Evolutionary conservation across 2,797 vertebrate species (phyloP), one percentile per base, ranked within the genome.

Genomic region (Synaphobranchus kaupii): DNA sequence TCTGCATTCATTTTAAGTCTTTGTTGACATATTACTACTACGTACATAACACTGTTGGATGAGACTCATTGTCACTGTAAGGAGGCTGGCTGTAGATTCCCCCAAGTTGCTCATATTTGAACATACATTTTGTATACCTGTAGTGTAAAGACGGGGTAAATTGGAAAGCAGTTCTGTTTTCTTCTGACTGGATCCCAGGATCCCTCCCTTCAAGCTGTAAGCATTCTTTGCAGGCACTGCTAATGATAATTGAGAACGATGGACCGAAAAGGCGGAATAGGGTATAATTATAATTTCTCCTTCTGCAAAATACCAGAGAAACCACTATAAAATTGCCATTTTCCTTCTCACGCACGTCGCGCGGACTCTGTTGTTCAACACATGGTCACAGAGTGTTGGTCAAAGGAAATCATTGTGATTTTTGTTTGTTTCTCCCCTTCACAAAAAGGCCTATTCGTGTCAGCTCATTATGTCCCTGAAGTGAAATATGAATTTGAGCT

Each of bases 381-480:
- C 89, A 90, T 88, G 87, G 82, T 48, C 48, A 90, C 85, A 91
- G 91, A 93, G 84, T 85, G 86, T 91, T 91, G 90, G 86, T 90
- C 89, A 94, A 95, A 96, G 94, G 94, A 90, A 92, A 86, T 90
- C 87, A 91, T 94, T 94, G 93, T 95, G 93, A 88, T 92, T 89
- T 87, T 86, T 87, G 86, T 90, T 92, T 86, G 89, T 91, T 88
- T 92, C 93, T 28, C 87, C 88, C 47, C 90, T 90, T 85, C 78
- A 95, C 95, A 96, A 95, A 95, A 92, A 91, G 86, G 88, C 90
- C 93, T 92, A 94, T 95, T 96, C 94, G 95, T 91, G 28, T 83
- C 84, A 87, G 89, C 58, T 89, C 85, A 89, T 90, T 93, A 83
- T 22, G 92, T 90, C 88, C 92, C 91, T 91, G 89, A 88, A 93